phyloP scores from a whole-genome alignment of 2,797 vertebrate genomes.

The Sebastes trivittatus region DNA sequence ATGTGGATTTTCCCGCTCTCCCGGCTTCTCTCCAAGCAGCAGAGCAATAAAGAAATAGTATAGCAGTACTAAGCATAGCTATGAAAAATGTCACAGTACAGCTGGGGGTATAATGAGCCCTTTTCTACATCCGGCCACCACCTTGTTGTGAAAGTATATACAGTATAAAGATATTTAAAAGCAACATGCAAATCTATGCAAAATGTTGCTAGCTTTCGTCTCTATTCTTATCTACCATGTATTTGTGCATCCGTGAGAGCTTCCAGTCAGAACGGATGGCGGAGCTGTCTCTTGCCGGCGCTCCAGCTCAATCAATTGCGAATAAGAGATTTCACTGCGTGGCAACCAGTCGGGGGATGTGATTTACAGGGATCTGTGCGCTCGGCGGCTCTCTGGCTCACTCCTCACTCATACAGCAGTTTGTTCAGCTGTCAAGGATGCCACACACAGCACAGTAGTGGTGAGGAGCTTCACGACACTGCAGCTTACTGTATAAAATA shows the following conservation, averaged over 20 bases:
- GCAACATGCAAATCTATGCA: background rate
- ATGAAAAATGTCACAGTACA: background rate
- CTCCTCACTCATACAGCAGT: slow-evolving; percentile 53
- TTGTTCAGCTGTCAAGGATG: slow-evolving; percentile 70
- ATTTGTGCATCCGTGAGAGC: slow-evolving; percentile 16
- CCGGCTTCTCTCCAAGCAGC: slow-evolving; percentile 37
- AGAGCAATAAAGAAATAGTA: slow-evolving; percentile 63
- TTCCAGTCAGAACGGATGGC: slow-evolving; percentile 43
- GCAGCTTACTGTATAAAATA: slow-evolving; percentile 22
- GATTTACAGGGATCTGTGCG: slow-evolving; percentile 63
- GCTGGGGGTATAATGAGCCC: background rate
- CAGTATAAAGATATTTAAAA: background rate
- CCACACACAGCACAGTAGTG: slow-evolving; percentile 29
- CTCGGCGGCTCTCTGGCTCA: slow-evolving; percentile 29
- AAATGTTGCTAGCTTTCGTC: background rate
- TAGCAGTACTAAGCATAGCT: background rate
- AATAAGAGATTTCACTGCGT: slow-evolving; percentile 62
- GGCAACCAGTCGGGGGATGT: slow-evolving; percentile 57
- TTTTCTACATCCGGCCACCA: background rate
- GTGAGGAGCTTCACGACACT: slow-evolving; percentile 31
- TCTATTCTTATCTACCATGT: background rate
- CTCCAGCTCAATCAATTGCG: slow-evolving; percentile 45
- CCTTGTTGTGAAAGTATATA: background rate
- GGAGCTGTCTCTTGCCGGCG: slow-evolving; percentile 9
- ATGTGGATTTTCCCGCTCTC: slow-evolving; percentile 1